These are phyloP conservation scores for Dasyprocta punctata DNA, from an alignment of 2,113 vertebrate species.

Conservation along the genomic window DNA sequence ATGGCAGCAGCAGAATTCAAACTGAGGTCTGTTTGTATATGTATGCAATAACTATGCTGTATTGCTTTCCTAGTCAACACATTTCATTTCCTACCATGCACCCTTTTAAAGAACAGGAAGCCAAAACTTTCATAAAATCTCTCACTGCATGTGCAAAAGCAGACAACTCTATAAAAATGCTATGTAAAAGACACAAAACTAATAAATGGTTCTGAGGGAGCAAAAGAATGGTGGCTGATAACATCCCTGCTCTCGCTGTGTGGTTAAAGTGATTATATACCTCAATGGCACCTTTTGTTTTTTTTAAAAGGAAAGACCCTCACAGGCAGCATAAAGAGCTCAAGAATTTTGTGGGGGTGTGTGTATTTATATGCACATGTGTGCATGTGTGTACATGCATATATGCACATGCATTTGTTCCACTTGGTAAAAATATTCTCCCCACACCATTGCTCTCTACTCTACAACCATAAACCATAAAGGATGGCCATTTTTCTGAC, in stretches of 20 bases:
- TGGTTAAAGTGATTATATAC: background rate
- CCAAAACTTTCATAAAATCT: background rate
- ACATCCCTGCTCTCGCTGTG: background rate
- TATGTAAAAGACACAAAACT: background rate
- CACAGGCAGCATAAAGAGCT: background rate
- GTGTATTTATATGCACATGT: background rate
- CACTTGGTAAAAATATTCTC: background rate
- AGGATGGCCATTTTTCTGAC: background rate
- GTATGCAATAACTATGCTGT: background rate
- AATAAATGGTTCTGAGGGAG: background rate
- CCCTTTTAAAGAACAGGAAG: slow-evolving; percentile 14
- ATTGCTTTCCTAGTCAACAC: background rate
- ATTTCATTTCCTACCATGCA: background rate
- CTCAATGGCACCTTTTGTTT: background rate
- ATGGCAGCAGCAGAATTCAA: background rate
- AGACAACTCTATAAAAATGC: background rate
- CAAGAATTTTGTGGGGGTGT: background rate
- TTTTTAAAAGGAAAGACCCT: background rate
- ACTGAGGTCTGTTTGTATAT: background rate
- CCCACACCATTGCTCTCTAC: background rate
- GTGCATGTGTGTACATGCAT: no score
- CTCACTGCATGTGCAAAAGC: background rate
- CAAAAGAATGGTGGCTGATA: background rate
- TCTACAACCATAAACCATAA: background rate
- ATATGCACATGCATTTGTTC: background rate